These are phyloP conservation scores for Helicolenus hilgendorfi DNA, from an alignment of 2,797 vertebrate species.

Conservation along the genomic window DNA sequence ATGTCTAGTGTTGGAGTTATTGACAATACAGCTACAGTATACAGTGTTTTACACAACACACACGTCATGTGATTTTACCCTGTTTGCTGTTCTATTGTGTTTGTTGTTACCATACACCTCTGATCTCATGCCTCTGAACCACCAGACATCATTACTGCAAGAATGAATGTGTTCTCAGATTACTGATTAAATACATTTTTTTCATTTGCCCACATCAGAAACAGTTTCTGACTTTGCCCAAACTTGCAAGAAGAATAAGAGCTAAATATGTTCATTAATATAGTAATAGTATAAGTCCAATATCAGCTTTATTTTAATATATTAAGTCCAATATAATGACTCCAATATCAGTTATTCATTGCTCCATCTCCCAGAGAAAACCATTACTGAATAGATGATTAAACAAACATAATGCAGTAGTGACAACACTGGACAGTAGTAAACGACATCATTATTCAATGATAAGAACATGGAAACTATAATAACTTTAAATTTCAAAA, in stretches of 20 bases:
- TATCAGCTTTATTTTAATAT: not conserved
- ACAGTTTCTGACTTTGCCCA: not conserved
- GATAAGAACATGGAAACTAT: not conserved
- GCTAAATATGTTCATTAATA: not conserved
- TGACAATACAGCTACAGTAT: not conserved
- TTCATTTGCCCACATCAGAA: not conserved
- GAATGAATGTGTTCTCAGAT: not conserved
- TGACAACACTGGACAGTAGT: not conserved
- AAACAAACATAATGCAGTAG: not conserved
- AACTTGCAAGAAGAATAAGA: not conserved
- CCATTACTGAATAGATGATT: not conserved
- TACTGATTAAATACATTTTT: not conserved
- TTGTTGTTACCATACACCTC: not conserved
- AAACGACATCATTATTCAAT: not conserved
- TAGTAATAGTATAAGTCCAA: not conserved
- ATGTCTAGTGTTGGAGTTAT: not conserved
- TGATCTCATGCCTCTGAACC: not conserved
- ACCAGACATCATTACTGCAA: not conserved
- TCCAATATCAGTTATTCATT: not conserved
- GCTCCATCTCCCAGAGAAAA: not conserved
- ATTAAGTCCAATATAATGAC: not conserved
- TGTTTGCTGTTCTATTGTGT: not conserved
- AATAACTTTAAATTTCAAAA: not conserved
- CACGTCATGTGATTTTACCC: not conserved
- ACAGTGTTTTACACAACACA: not conserved